phyloP scores from a whole-genome alignment of 2,113 vertebrate genomes.

The Cichladusa arquata region DNA sequence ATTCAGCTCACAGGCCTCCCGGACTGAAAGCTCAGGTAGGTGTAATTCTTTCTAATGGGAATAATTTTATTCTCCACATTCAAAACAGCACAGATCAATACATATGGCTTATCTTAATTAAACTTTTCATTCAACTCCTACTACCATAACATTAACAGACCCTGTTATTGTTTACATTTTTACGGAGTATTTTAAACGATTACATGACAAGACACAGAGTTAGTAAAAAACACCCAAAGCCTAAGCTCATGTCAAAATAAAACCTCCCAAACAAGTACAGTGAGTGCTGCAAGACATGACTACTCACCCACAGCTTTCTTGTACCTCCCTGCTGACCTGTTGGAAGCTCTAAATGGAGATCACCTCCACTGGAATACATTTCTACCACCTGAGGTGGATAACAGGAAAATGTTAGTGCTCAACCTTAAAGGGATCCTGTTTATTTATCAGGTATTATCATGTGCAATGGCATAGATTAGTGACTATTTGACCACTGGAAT shows the following conservation, averaged over 20 bases:
- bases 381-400: conserved; percentile 86
- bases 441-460: background rate
- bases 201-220: background rate
- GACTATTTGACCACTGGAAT: background rate
- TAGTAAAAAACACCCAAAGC: background rate
- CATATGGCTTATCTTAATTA: background rate
- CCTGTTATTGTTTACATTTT: background rate
- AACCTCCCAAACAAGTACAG: background rate
- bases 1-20: background rate
- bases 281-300: background rate
- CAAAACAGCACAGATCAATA: background rate
- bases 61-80: background rate
- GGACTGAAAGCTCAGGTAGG: background rate
- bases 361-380: conserved; percentile 98
- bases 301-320: conserved; percentile 90
- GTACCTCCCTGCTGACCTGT: conserved; percentile 95
- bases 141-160: background rate
- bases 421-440: background rate
- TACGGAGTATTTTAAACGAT: background rate
- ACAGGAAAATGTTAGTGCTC: background rate
- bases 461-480: background rate
- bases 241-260: background rate
- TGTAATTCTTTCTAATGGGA: background rate
- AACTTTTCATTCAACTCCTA: background rate
- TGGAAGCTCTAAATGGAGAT: conserved; percentile 96